Percentiles rank a stretch among this genome's conserved stretches.
Conservation (phyloP, 1,140 invertebrate genomes). For the Rhyzopertha dominica region DNA sequence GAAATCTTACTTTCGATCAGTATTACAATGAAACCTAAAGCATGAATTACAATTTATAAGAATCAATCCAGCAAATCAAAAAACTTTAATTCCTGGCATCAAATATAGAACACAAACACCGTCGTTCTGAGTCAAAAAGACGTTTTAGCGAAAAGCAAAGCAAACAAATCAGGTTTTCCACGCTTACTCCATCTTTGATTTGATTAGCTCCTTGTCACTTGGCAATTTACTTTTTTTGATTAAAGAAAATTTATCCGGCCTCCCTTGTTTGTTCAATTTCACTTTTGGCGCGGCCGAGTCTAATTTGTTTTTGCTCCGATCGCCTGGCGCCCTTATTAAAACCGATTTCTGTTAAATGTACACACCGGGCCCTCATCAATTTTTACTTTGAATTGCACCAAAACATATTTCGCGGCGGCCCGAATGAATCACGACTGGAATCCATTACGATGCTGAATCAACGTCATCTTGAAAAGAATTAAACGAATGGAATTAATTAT, state of each 20-base stretch:
- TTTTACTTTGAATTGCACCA: conserved; percentile 33
- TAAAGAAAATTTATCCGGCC: conserved; percentile 17
- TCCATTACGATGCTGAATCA: conserved; percentile 45
- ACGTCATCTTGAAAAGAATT: conserved; percentile 48
- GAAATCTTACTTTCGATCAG: no score
- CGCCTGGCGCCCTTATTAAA: no score
- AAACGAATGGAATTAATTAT: conserved; percentile 48
- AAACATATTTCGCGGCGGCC: conserved; percentile 31
- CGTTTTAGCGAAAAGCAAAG: no score
- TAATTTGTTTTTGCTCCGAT: conserved; percentile 18
- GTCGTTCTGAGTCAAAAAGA: no score
- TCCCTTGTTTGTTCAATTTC: background rate
- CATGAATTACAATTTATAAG: no score
- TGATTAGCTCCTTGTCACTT: no score
- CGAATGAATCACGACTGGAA: conserved; percentile 40
- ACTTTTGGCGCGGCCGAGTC: conserved; percentile 2
- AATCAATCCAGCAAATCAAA: no score
- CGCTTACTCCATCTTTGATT: no score
- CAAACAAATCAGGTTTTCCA: no score
- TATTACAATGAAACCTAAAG: no score
- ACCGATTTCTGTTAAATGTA: conserved; percentile 14
- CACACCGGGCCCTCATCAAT: conserved; percentile 21
- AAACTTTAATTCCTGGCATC: no score
- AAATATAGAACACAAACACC: no score
- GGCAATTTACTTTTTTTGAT: conserved; percentile 21